Base-by-base conservation (phyloP, 2,797 vertebrate genomes). In the Anolis apletophallus region DNA sequence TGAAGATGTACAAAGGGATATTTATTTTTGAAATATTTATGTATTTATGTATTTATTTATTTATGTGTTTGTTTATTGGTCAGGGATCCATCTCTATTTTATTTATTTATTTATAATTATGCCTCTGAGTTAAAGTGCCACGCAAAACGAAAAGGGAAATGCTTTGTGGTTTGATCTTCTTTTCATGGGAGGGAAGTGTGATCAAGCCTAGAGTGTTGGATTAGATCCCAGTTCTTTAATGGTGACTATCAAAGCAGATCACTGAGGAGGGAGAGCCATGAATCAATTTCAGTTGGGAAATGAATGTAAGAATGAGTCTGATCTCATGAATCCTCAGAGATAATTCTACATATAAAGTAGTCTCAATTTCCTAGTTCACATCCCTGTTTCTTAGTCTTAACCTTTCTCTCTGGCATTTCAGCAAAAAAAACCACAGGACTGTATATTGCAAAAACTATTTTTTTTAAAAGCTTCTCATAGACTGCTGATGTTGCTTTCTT, bases 21-120 rank as follows among this genome's bases (percentile, higher is more conserved):
- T 93, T 92, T 85, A 64, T 90, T 94, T 94, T 94, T 12, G n/a
- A 79, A 71, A 68, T 93, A 92, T 92, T 95, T 91, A 92, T 92
- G 91, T 93, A 92, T 94, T 94, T 93, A 84, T 94, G 93, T 95
- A 91, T 89, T 91, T 94, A 93, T 90, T 11, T 46, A 11, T 40
- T 23, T 19, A 21, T 21, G 5, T 72, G 34, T 94, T 72, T 73
- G 21, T 91, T 87, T 96, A 91, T 95, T 96, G 94, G 91, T 89
- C 34, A 71, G 69, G 36, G 40, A 3, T 52, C 14, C 23, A 5
- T 4, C 40, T 40, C 17, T 90, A 94, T 92, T 90, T 94, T 94
- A 90, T 92, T 94, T 93, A 93, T 67, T 46, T 95, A 93, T 91
- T 61, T 34, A 86, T 84, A 84, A 90, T 87, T 67, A 40, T 83